Base-by-base conservation (phyloP, 2,888 invertebrate genomes). In the Lysandra coridon region DNA sequence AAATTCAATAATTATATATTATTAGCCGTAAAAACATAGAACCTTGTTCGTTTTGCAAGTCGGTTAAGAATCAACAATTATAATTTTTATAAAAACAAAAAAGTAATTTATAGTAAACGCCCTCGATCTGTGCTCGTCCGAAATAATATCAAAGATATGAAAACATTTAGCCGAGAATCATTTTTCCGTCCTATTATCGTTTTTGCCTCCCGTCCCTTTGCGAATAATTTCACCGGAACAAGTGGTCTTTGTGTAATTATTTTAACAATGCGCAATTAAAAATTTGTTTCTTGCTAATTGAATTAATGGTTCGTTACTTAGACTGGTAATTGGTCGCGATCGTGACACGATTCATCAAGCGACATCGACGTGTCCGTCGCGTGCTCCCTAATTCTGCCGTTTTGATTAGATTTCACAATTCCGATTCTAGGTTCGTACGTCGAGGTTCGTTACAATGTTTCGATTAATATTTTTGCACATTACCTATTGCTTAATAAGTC, bases 181-280 rank as follows among this genome's bases (percentile, higher is more conserved):
- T 57, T 76, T 76, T 33, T 76, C 23, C 76, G 30, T 57, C 57
- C 76, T 37, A 76, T 76, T 76, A 76, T 76, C 76, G 57, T 57
- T 76, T 76, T 76, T 33, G 76, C 76, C 23, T 53, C 49, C 30
- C 76, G 76, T 76, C 76, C 76, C 49, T 76, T 76, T 53, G 76
- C 76, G 76, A 76, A 76, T 53, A 76, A 76, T 76, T 76, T 76
- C 76, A 76, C 76, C 76, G 76, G 76, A 76, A 76, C 57, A 57
- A 76, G 76, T 76, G 76, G 76, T 76, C 76, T 76, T 57, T 76
- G 53, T 53, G 76, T 76, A 76, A 76, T 76, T 57, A 76, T 76
- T 57, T 78, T 57, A 78, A 80, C 76, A 77, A 78, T 79, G 79
- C 79, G 79, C 76, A 79, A 78, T 79, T 80, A 80, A 80, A 80